Evolutionary conservation across 92 coral and sea anemone species (phyloP), one percentile per base, ranked within the genome.

Genomic region (Heliopora coerulea): DNA sequence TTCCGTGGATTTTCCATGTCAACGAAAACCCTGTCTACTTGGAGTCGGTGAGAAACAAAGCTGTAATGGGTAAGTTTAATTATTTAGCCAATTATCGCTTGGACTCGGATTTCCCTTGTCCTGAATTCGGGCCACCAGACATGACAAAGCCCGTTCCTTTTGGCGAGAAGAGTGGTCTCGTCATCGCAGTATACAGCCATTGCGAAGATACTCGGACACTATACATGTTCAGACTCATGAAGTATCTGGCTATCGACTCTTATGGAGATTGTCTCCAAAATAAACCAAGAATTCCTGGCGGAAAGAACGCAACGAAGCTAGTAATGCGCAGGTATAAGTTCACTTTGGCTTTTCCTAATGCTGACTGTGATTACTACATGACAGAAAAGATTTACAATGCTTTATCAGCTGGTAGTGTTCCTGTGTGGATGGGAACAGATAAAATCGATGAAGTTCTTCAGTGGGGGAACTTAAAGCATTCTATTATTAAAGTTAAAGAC

Each of bases 1-100:
- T 95, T 18, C 97, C 97, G 8, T 91, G 97, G 97, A 91, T 91
- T 61, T 86, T 91, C 6, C 97, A 91, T 57, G 89, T 87, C 8
- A 91, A 91, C 56, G 97, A 91, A 74, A 88, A 91, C 50, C 97
- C 97, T 1, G 96, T 83, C 0, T 91, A 89, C 78, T 89, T 96
- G 19, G 89, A 90, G 3, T 80, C 97, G 50, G 63, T 91, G 56
- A 69, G 58, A 13, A 75, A 86, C 68, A 39, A 86, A 0, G 79
- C 44, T 7, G 58, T 91, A 13, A 86, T 91, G 96, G 81, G 91
- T 10, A 87, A 88, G 74, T 91, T 91, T 37, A 88, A 91, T 41
- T 78, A 89, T 29, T 81, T 88, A 1, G 76, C 86, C 0, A 80
- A 90, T 63, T 91, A 91, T 79, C 87, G 97, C n/a, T 54, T 91